Evolutionary conservation across 35 echinoderm and acorn worm species (phyloP), one percentile per base, ranked within the genome.

Genomic region (Eucidaris tribuloides): DNA sequence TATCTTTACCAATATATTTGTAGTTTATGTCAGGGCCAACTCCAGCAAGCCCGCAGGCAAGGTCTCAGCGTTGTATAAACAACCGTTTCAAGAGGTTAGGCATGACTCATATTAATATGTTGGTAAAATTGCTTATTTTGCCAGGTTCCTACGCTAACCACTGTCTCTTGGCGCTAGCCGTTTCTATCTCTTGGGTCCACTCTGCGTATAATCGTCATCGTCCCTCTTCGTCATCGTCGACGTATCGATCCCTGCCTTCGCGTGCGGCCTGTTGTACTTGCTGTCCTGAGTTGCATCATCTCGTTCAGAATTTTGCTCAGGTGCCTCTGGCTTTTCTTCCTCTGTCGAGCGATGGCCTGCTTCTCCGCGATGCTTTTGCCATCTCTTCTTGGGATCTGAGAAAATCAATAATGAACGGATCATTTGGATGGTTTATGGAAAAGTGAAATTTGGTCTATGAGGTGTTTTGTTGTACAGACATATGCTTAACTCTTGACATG

Each of bases 201-300:
- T 57, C 45, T 77, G 2, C 79, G 43, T 43, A 24, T 50, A 43
- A 25, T 52, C 65, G 1, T 87, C 85, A 42, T 84, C 80, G 9
- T 87, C 79, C 79, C 2, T 76, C 65, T 1, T 45, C 35, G 20
- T 83, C 72, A 23, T 88, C 85, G 28, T 93, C 91, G 3, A 79
- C 34, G 42, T 88, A 83, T 9, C 58, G 49, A 42, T 80, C 87
- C 49, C 77, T 79, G 15, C 79, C 74, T 40, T 88, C 85, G 20
- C 80, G 46, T 27, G 87, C 85, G n/a, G 48, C 24, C 28, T 87
- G 91, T 44, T 93, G 91, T 43, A 83, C 83, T 77, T 83, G 78
- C n/a, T 83, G 65, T 81, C 71, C 80, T 46, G 28, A 93, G 79
- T 42, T 93, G 62, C 54, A 86, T 65, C 91, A 93, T 93, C 18